Percentiles rank a stretch among this genome's conserved stretches.
Evolutionary conservation across 2,797 vertebrate species (phyloP).

Genomic region (Pogonophryne albipinna): DNA sequence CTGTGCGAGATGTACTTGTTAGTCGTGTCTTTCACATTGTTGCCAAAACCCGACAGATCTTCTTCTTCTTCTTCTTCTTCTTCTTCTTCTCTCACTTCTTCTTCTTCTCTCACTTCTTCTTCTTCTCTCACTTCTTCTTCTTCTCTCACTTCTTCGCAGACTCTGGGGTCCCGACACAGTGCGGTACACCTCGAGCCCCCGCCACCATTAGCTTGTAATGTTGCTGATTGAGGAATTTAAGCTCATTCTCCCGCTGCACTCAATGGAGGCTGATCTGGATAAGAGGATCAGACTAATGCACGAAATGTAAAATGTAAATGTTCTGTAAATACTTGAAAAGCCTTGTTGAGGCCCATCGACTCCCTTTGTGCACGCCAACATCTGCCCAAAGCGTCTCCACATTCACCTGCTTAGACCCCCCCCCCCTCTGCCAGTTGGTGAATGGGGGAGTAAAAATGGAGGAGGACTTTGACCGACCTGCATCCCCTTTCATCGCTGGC

Average conservation of each 20-base stretch:
- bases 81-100: no score
- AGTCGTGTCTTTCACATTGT: not conserved
- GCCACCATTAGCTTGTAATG: constrained; percentile 60
- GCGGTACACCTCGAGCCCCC: constrained; percentile 30
- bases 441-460: constrained; percentile 37
- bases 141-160: not conserved
- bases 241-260: constrained; percentile 60
- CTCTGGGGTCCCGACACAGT: not conserved
- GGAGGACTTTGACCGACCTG: constrained; percentile 22
- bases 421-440: constrained; percentile 1
- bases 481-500: not conserved
- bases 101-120: no score
- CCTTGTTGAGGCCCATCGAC: constrained; percentile 45
- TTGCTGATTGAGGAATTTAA: constrained; percentile 50
- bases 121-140: no score
- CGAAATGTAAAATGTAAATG: constrained; percentile 71
- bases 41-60: not conserved
- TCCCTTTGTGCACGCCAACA: constrained; percentile 58
- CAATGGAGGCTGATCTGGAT: constrained; percentile 63
- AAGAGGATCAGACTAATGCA: constrained; percentile 71
- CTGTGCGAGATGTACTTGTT: not conserved
- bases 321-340: constrained; percentile 69
- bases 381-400: constrained; percentile 60
- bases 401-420: constrained; percentile 56
- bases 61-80: no score